Percentiles rank a stretch among this genome's conserved stretches.
phyloP scores from a whole-genome alignment of 2,888 invertebrate genomes.

The Megalurothrips usitatus region DNA sequence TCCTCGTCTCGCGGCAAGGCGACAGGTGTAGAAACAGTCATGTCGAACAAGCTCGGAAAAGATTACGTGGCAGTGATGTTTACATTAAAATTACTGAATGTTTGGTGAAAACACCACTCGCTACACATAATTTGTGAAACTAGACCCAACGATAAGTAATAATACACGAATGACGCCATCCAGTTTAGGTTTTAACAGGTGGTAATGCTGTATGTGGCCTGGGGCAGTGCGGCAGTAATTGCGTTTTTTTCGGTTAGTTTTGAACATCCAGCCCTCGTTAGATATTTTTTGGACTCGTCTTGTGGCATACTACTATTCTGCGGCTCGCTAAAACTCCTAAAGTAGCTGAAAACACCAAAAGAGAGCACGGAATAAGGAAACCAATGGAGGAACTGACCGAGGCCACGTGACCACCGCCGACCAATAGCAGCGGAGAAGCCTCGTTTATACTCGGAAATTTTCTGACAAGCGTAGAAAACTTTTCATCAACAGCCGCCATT shows the following conservation, averaged over 20 bases:
- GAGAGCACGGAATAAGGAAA: constrained; percentile 18
- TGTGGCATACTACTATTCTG: neutral
- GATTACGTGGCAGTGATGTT: neutral
- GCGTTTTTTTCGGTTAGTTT: neutral
- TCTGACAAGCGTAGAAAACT: constrained; percentile 94
- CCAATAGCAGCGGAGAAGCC: constrained; percentile 48
- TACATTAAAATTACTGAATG: neutral
- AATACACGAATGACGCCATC: neutral
- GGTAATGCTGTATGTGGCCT: neutral
- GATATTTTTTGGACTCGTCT: neutral
- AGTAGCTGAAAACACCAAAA: neutral
- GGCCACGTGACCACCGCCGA: constrained; percentile 49
- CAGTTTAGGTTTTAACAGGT: neutral
- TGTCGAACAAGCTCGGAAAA: neutral
- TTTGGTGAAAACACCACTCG: neutral
- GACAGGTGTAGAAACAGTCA: neutral
- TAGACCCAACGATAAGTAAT: neutral
- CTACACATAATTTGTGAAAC: neutral
- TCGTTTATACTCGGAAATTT: constrained; percentile 56
- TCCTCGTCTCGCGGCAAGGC: neutral
- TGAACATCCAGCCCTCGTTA: neutral
- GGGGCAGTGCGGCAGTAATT: neutral
- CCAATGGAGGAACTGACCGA: constrained; percentile 46
- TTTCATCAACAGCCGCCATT: constrained; percentile 94
- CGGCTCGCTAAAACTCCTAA: neutral